These are phyloP conservation scores for Chloebia gouldiae DNA, from an alignment of 2,113 vertebrate species.

Conservation along the genomic window DNA sequence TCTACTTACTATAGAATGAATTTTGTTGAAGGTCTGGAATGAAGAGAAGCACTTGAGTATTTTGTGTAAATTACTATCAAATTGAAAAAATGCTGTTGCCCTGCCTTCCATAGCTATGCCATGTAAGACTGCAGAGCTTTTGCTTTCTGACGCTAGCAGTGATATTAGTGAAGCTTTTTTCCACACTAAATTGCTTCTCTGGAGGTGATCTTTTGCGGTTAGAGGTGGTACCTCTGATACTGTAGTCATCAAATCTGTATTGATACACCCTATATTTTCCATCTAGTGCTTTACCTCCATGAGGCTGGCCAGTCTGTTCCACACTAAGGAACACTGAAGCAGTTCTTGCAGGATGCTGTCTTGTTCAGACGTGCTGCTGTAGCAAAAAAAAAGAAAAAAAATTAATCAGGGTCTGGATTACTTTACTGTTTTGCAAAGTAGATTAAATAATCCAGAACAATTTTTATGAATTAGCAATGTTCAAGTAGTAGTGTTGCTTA, in stretches of 20 bases:
- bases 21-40: not conserved
- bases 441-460: not conserved
- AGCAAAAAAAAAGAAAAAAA: not conserved
- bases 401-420: not conserved
- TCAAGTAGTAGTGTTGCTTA: not conserved
- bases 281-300: not conserved
- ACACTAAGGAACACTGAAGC: not conserved
- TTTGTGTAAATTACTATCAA: not conserved
- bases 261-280: not conserved
- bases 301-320: not conserved
- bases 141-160: not conserved
- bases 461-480: not conserved
- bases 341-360: not conserved
- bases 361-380: fast-evolving
- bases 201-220: not conserved
- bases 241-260: not conserved
- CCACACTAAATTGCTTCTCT: not conserved
- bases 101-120: not conserved
- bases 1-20: not conserved
- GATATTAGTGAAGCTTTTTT: not conserved
- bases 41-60: not conserved
- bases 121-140: not conserved
- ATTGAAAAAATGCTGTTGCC: not conserved
- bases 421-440: not conserved
- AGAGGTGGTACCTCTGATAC: not conserved